phyloP scores from a whole-genome alignment of 2,888 invertebrate genomes.

The Mesorhabditis spiculigera region DNA sequence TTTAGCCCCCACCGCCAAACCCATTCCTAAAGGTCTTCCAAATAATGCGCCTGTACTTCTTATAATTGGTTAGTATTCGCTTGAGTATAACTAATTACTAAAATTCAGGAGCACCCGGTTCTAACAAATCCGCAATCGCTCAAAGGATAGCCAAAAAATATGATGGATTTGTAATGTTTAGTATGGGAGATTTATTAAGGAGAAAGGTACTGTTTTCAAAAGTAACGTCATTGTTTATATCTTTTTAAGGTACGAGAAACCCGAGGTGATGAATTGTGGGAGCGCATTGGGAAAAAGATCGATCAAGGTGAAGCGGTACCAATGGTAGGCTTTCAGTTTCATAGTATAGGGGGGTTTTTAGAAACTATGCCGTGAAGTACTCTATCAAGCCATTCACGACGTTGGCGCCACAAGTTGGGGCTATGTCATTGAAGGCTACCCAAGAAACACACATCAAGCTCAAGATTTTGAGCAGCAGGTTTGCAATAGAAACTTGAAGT shows the following conservation, averaged over 20 bases:
- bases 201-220: constrained; percentile 42
- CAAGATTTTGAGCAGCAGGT: constrained; percentile 53
- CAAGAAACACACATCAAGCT: constrained; percentile 60
- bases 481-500: neutral
- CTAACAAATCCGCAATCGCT: constrained; percentile 49
- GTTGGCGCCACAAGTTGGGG: constrained; percentile 57
- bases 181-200: constrained; percentile 59
- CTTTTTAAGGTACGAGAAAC: constrained; percentile 40
- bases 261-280: constrained; percentile 53
- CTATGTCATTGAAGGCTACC: constrained; percentile 63
- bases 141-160: constrained; percentile 53
- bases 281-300: constrained; percentile 55
- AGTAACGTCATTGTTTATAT: neutral
- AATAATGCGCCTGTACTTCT: constrained; percentile 53
- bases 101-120: constrained; percentile 54
- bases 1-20: constrained; percentile 23
- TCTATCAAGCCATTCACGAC: constrained; percentile 56
- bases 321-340: constrained; percentile 26
- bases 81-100: neutral
- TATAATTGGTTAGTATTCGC: constrained; percentile 41
- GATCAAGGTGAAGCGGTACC: constrained; percentile 55
- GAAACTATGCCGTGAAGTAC: constrained; percentile 59
- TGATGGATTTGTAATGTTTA: constrained; percentile 50
- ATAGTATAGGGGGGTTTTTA: constrained; percentile 28
- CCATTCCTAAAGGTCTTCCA: constrained; percentile 31